Evolutionary conservation across 2,888 invertebrate genomes (phyloP), one percentile per base, ranked within the genome.

Genomic region (Ferdinandea cuprea): DNA sequence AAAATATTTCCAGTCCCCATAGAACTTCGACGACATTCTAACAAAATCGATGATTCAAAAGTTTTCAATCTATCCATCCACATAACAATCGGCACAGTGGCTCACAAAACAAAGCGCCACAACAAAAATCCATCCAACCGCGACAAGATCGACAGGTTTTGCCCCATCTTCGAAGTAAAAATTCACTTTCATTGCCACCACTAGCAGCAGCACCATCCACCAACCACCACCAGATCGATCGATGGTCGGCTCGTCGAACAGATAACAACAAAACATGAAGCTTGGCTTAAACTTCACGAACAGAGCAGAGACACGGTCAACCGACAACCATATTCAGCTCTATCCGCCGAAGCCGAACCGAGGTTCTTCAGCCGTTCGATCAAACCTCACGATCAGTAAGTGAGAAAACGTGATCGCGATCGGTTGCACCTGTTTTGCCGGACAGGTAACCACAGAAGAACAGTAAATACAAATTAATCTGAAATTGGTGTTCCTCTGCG

Each of bases 351-450:
- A n/a, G n/a, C n/a, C 21, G 32, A 46, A 66, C 46, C 21, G 28
- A 32, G 83, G 78, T 73, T 83, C 72, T 52, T 46, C 15, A 50
- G 78, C 40, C 32, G 68, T 44, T 76, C 80, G 86, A 84, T 85
- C 85, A 79, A 85, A 76, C 71, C 68, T 66, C 71, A 63, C 85
- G 84, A 87, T 88, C 88, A 89, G 89, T 90, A 87, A 88, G 88
- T 88, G 89, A 89, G 88, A 87, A 88, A 89, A 88, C 89, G 89
- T 88, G 88, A 88, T 88, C 87, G 89, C 87, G 90, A 88, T 86
- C 88, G 88, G 90, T 89, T 89, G 87, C 88, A 90, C 89, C 89
- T 89, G 90, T 89, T 87, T 25, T 85, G 59, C 40, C 76, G 68
- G 71, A 59, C 80, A 65, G 72, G 68, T 61, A 58, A 63, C 69